Conservation (phyloP, 2,797 vertebrate species). For the Anguilla pacifica region DNA sequence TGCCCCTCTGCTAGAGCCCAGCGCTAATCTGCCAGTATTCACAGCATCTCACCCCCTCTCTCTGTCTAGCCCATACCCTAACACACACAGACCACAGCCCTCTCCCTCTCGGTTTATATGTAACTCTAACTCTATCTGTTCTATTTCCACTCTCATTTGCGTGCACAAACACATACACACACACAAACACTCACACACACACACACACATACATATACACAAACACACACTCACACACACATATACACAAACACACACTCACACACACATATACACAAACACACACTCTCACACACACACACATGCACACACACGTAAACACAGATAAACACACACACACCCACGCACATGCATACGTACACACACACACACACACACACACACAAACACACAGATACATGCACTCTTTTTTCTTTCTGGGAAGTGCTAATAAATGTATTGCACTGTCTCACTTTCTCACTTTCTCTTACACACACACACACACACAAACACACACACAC, state of each 20-base stretch:
- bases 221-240: no score
- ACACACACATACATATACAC: background rate
- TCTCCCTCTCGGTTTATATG: background rate
- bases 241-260: no score
- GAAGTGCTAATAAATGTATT: background rate
- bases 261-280: background rate
- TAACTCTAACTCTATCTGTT: background rate
- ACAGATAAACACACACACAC: background rate
- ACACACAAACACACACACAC: background rate
- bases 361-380: background rate
- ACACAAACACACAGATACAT: background rate
- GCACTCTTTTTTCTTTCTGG: background rate
- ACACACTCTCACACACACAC: background rate
- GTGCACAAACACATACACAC: background rate
- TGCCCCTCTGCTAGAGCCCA: background rate
- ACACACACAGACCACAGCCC: background rate
- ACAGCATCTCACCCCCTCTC: conserved; percentile 1
- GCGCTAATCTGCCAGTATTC: conserved; percentile 19
- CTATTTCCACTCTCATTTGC: no score
- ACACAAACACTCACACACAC: background rate
- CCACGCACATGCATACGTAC: background rate
- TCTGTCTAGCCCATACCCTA: background rate
- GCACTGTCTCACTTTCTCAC: background rate
- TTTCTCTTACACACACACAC: background rate
- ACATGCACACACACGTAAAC: background rate